A percentile compares a stretch with the other conserved stretches of the same genome.
These are phyloP conservation scores for Leucophenga varia DNA, from an alignment of 1,140 invertebrate genomes.

Conservation along the genomic window DNA sequence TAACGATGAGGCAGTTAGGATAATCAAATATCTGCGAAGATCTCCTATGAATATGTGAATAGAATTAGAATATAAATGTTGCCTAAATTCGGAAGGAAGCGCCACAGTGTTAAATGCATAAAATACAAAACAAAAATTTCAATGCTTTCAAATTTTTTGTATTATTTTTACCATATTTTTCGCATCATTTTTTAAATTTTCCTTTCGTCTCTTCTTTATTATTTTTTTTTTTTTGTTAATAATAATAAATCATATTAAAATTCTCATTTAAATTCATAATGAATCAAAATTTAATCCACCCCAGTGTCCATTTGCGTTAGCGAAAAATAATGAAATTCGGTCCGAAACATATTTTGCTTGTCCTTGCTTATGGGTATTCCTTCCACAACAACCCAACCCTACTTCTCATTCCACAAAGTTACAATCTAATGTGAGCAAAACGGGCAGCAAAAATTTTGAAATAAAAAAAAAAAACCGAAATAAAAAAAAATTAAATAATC, in stretches of 20 bases:
- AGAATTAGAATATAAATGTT: slow-evolving; percentile 4
- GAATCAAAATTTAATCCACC: slow-evolving; percentile 9
- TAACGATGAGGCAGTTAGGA: not conserved
- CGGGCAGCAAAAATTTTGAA: too few relatives aligned
- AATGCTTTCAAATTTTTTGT: slow-evolving; percentile 15
- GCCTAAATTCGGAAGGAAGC: slow-evolving; percentile 1
- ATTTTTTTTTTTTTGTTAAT: slow-evolving; percentile 15
- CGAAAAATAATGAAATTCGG: too few relatives aligned
- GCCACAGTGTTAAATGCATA: not conserved
- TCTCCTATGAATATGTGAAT: too few relatives aligned
- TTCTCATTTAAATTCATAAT: slow-evolving; percentile 28
- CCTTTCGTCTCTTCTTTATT: too few relatives aligned
- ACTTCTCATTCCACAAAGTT: slow-evolving; percentile 1
- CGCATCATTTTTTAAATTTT: slow-evolving; percentile 17
- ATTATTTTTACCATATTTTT: slow-evolving; percentile 33
- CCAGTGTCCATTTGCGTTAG: too few relatives aligned
- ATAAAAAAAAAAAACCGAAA: too few relatives aligned
- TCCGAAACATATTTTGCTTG: not conserved
- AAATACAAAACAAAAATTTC: too few relatives aligned
- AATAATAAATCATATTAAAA: not conserved
- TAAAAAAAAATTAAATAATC: too few relatives aligned
- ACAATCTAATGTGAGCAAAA: too few relatives aligned
- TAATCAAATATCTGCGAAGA: too few relatives aligned
- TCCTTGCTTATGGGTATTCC: slow-evolving; percentile 1
- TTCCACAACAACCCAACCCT: too few relatives aligned